phyloP scores from a whole-genome alignment of 1,140 invertebrate species.

The Brachionus rubens region DNA sequence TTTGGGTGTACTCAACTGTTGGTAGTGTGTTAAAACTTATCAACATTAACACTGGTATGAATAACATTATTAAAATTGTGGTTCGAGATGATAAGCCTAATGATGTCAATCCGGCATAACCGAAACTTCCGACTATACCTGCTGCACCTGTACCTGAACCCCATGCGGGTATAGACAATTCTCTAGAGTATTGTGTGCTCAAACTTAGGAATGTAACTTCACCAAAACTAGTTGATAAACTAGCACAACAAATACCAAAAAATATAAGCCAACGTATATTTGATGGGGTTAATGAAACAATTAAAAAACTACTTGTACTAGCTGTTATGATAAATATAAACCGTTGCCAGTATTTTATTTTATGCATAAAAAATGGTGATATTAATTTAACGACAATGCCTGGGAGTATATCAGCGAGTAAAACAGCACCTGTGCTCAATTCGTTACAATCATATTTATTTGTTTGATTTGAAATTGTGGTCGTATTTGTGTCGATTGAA shows the following conservation, averaged over 20 bases:
- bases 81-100: constrained; percentile 65
- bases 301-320: constrained; percentile 31
- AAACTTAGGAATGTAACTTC: constrained; percentile 75
- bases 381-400: constrained; percentile 71
- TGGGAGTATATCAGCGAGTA: constrained; percentile 77
- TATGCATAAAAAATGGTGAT: constrained; percentile 68
- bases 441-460: constrained; percentile 65
- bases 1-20: not conserved
- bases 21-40: constrained; percentile 58
- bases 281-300: constrained; percentile 30
- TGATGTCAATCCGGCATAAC: constrained; percentile 69
- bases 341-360: constrained; percentile 52
- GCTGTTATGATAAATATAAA: constrained; percentile 37
- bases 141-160: constrained; percentile 77
- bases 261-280: constrained; percentile 50
- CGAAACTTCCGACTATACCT: constrained; percentile 73
- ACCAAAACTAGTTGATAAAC: constrained; percentile 73
- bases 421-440: constrained; percentile 75
- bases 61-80: constrained; percentile 72
- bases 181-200: constrained; percentile 65
- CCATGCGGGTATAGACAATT: constrained; percentile 70
- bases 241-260: constrained; percentile 71
- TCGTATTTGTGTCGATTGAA: constrained; percentile 48
- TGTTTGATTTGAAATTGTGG: constrained; percentile 25
- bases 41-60: constrained; percentile 69